Evolutionary conservation across 2,113 vertebrate species (phyloP), one percentile per base, ranked within the genome.

Genomic region (Ornithorhynchus anatinus): DNA sequence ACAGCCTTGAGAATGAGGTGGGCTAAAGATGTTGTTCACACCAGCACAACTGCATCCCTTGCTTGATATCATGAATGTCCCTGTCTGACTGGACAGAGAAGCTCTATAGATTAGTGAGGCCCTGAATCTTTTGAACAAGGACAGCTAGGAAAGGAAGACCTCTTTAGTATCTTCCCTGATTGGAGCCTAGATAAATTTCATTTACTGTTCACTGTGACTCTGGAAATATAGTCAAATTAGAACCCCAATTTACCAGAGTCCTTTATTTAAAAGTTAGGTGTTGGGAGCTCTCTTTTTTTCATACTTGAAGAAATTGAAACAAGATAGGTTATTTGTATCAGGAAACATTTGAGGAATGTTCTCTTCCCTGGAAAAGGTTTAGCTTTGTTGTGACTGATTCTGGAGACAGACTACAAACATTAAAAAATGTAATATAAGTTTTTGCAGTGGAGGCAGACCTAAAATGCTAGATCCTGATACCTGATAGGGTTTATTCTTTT

Each of bases 371-470:
- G 48, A 60, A 19, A 45, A 35, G 32, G 25, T 48, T 69, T 76
- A 72, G 74, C 44, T 79, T 56, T 69, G 48, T 77, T 75, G 59
- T 77, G 75, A 69, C 67, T 85, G 72, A 81, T 69, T 84, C 33
- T 51, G 52, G 61, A 81, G 72, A 59, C 57, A 50, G 50, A 79
- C 75, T 83, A 80, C 44, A 65, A 74, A 63, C 45, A 62, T 23
- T 50, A 40, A 52, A 72, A 56, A 47, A 59, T 74, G n/a, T n/a
- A n/a, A n/a, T 43, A 6, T 12, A 17, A 19, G 15, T 19, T 70
- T 77, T 70, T 61, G 44, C 73, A 40, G 52, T 14, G 66, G 54
- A 75, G 39, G 54, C 56, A 74, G 23, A 38, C 44, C 37, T 63
- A 68, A 68, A 77, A 57, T 56, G 40, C 39, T 74, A 10, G 43